These are phyloP conservation scores for Cyphomyrus discorhynchus DNA, from an alignment of 2,113 vertebrate species.

Conservation along the genomic window DNA sequence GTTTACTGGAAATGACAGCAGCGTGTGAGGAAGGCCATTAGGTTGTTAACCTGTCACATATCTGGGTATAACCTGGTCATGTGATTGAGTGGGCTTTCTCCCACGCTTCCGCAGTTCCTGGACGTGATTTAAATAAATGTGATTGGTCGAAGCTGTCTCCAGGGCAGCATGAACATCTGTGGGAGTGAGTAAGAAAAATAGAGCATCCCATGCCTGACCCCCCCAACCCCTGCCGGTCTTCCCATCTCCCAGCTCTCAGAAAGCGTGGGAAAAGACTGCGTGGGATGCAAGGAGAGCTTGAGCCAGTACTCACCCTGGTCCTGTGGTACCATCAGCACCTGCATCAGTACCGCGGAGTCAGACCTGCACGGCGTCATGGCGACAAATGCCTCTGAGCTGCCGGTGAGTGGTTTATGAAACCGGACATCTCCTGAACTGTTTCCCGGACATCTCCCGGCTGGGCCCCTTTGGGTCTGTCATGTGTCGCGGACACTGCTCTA, in stretches of 20 bases:
- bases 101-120: neutral
- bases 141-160: neutral
- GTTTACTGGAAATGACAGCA: slow-evolving; percentile 43
- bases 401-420: slow-evolving; percentile 59
- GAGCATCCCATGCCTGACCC: neutral
- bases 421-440: neutral
- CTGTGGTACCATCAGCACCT: slow-evolving; percentile 78
- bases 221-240: neutral
- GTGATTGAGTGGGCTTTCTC: neutral
- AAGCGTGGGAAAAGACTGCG: slow-evolving; percentile 63
- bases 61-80: neutral
- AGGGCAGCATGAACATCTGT: slow-evolving; percentile 23
- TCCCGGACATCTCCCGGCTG: neutral
- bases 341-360: slow-evolving; percentile 81
- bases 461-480: too few species aligned
- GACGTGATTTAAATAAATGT: neutral
- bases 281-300: slow-evolving; percentile 71
- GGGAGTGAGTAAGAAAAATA: slow-evolving; percentile 12
- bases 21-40: slow-evolving; percentile 18
- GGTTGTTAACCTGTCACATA: neutral
- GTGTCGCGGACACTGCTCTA: neutral
- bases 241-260: slow-evolving; percentile 68
- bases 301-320: slow-evolving; percentile 93
- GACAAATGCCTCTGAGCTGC: slow-evolving; percentile 74
- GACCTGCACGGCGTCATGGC: slow-evolving; percentile 73